Percentiles rank a stretch among this genome's conserved stretches.
Conservation (phyloP, 2,888 invertebrate species). For the Gerris lacustris region DNA sequence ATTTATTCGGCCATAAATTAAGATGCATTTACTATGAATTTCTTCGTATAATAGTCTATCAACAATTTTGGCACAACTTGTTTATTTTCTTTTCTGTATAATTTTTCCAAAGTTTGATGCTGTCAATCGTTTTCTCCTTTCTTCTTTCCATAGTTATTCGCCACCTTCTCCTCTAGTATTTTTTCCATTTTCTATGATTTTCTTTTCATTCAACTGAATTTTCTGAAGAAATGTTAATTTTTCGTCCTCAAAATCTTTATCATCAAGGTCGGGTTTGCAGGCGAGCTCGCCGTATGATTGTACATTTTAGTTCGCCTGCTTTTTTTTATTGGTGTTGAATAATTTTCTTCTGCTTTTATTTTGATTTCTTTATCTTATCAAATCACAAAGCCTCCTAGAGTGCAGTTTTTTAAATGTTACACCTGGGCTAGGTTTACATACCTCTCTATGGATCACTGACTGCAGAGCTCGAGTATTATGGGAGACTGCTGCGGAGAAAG, state of each 20-base stretch:
- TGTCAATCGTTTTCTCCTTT: neutral
- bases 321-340: neutral
- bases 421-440: too few relatives aligned
- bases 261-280: neutral
- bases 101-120: neutral
- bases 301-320: neutral
- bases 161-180: neutral
- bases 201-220: neutral
- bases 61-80: neutral
- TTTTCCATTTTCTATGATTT: neutral
- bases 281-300: neutral
- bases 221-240: neutral
- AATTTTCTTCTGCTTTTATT: too few relatives aligned
- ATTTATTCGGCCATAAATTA: too few relatives aligned
- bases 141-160: neutral
- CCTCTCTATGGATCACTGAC: too few relatives aligned
- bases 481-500: too few relatives aligned
- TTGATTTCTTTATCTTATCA: too few relatives aligned
- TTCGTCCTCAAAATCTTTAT: neutral
- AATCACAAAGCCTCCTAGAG: too few relatives aligned
- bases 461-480: too few relatives aligned
- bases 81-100: neutral
- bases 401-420: too few relatives aligned
- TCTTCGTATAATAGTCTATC: neutral
- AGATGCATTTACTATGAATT: too few relatives aligned